phyloP scores from a whole-genome alignment of 1,140 invertebrate genomes.

The Delia radicum region DNA sequence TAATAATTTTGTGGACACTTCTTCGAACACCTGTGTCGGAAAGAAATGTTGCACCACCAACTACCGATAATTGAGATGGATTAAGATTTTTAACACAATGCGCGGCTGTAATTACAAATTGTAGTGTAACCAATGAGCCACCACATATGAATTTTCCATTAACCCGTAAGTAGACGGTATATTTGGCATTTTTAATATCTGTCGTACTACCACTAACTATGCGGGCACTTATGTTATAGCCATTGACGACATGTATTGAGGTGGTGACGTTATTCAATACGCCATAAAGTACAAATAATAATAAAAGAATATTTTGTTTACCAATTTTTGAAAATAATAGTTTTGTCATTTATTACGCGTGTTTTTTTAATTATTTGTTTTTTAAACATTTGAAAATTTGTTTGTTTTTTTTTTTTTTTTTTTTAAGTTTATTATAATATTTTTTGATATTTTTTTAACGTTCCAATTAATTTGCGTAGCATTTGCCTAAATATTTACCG shows the following conservation, averaged over 20 bases:
- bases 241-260: not conserved
- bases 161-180: constrained; percentile 34
- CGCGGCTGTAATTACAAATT: constrained; percentile 39
- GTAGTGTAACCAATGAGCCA: constrained; percentile 32
- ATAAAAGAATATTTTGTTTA: not conserved
- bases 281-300: not conserved
- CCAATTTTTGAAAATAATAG: not conserved
- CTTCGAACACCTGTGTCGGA: constrained; percentile 34
- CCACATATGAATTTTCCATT: constrained; percentile 36
- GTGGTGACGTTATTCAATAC: not conserved
- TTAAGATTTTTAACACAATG: constrained; percentile 33
- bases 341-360: not conserved
- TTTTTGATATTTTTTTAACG: not conserved
- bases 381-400: not conserved
- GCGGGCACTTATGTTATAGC: not conserved
- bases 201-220: constrained; percentile 38
- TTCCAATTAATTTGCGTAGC: not conserved
- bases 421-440: not conserved
- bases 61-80: constrained; percentile 30
- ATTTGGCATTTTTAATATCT: constrained; percentile 32
- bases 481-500: not conserved
- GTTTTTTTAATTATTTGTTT: too few species aligned
- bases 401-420: not conserved
- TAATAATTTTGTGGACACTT: constrained; percentile 25
- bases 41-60: constrained; percentile 35